These are phyloP conservation scores for Boulengeromyrus knoepffleri DNA, from an alignment of 2,113 vertebrate species.

Conservation along the genomic window DNA sequence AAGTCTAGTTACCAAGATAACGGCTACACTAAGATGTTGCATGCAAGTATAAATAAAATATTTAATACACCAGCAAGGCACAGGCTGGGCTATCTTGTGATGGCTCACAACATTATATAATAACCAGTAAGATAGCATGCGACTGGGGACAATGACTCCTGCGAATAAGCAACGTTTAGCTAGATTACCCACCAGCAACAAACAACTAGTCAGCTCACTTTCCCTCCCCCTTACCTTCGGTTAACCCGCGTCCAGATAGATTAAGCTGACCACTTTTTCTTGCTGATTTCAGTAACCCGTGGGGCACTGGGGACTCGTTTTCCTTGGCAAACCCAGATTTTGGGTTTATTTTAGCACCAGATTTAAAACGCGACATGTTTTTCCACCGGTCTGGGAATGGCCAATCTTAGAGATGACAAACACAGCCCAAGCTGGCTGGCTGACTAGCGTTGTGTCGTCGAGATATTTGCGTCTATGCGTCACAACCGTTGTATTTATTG, in stretches of 20 bases:
- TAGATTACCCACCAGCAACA: background rate
- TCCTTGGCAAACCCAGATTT: constrained; percentile 58
- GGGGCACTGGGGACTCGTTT: constrained; percentile 48
- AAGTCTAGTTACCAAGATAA: background rate
- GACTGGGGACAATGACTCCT: too few species aligned
- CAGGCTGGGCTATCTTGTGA: background rate
- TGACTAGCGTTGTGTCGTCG: background rate
- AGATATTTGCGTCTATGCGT: background rate
- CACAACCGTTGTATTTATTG: background rate
- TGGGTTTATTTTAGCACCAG: constrained; percentile 38
- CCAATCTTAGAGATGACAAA: background rate
- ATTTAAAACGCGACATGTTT: constrained; percentile 59
- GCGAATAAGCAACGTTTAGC: background rate
- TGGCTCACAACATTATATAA: background rate
- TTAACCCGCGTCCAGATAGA: constrained; percentile 70
- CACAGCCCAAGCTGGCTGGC: background rate
- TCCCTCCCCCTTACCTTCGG: constrained; percentile 61
- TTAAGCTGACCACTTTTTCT: constrained; percentile 82
- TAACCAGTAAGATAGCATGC: background rate
- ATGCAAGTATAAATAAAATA: background rate
- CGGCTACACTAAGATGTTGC: background rate
- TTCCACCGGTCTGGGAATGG: background rate
- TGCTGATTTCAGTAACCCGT: constrained; percentile 73
- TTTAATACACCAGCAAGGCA: background rate
- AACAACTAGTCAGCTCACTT: background rate